phyloP scores from a whole-genome alignment of 2,113 vertebrate genomes.

The Corythoichthys haematopterus region DNA sequence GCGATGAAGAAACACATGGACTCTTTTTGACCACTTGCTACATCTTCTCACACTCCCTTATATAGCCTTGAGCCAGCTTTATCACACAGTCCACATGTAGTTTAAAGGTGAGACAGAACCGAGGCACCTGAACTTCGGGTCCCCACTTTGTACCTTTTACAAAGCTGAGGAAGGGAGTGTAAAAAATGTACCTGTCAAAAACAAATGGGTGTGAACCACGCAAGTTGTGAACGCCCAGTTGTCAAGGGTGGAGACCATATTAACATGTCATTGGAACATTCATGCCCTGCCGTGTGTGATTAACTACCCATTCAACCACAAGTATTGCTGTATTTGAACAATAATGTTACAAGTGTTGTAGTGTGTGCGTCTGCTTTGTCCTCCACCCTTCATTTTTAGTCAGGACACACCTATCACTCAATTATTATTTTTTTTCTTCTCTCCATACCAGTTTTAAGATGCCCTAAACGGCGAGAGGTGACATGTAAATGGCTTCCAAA shows the following conservation, averaged over 20 bases:
- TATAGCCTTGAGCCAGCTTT: neutral
- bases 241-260: neutral
- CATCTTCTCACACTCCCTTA: neutral
- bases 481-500: constrained; percentile 98
- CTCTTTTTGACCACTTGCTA: neutral
- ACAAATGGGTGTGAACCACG: neutral
- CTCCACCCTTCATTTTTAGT: constrained; percentile 8
- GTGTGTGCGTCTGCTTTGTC: constrained; percentile 2
- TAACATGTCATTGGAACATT: neutral
- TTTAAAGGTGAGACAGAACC: neutral
- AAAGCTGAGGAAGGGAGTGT: too few species aligned
- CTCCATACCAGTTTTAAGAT: constrained; percentile 83
- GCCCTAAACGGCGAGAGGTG: constrained; percentile 76
- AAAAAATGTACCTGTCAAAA: neutral
- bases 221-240: neutral
- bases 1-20: neutral
- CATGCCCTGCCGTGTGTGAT: neutral
- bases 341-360: neutral
- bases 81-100: neutral
- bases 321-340: neutral
- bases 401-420: constrained; percentile 34
- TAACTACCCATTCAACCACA: neutral
- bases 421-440: neutral
- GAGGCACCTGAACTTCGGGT: too few species aligned
- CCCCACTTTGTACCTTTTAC: too few species aligned